Evolutionary conservation across 2,888 invertebrate species (phyloP).

Genomic region (Matsumyia berberina): DNA sequence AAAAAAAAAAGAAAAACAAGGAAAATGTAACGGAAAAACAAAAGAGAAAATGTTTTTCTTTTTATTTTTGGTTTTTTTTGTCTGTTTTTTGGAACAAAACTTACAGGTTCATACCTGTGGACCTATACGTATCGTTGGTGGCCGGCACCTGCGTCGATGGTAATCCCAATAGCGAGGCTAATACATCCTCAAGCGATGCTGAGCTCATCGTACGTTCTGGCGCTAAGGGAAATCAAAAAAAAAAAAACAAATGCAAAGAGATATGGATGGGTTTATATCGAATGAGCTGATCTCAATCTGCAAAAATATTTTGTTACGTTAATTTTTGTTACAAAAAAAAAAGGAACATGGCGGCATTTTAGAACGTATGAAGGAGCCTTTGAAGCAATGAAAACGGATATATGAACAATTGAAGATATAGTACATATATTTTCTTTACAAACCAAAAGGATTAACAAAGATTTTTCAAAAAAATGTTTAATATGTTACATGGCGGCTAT

Average conservation of each 20-base stretch:
- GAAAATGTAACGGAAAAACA: slow-evolving; percentile 3
- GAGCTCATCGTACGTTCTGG: slow-evolving; percentile 90
- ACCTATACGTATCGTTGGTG: slow-evolving; percentile 87
- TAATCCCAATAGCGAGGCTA: slow-evolving; percentile 95
- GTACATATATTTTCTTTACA: slow-evolving; percentile 1
- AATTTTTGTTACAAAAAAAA: slow-evolving; percentile 4
- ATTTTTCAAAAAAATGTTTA: slow-evolving; percentile 49
- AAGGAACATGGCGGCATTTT: slow-evolving; percentile 48
- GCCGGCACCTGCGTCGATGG: slow-evolving; percentile 85
- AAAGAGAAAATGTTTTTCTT: slow-evolving; percentile 45
- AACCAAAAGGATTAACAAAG: slow-evolving; percentile 28
- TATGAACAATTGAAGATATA: slow-evolving; percentile 43
- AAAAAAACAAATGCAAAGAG: slow-evolving; percentile 68
- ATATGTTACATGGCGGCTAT: slow-evolving; percentile 42
- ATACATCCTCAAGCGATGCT: slow-evolving; percentile 96
- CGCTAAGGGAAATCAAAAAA: slow-evolving; percentile 79
- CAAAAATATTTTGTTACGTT: slow-evolving; percentile 42
- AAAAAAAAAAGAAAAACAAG: slow-evolving; percentile 11
- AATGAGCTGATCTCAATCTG: slow-evolving; percentile 66
- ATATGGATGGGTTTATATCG: slow-evolving; percentile 67
- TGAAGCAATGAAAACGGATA: slow-evolving; percentile 58
- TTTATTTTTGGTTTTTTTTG: slow-evolving; percentile 70
- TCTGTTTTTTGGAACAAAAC: slow-evolving; percentile 86
- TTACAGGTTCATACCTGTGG: slow-evolving; percentile 91
- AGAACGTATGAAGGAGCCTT: slow-evolving; percentile 69